Evolutionary conservation across 1,140 invertebrate genomes (phyloP), one percentile per base, ranked within the genome.

Genomic region (Sarcophaga bullata): DNA sequence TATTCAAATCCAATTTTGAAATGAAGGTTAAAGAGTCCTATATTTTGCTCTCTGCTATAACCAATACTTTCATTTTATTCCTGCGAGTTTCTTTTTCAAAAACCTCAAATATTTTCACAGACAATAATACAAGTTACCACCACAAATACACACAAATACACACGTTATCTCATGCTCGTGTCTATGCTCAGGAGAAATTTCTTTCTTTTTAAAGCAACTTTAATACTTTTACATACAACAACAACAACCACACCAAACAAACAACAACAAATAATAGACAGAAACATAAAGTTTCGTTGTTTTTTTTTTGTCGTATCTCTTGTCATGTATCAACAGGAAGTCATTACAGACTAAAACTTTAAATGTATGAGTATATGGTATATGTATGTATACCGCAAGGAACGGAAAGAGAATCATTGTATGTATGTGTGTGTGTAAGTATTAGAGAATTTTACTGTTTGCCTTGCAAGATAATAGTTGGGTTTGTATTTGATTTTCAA

Each of bases 241-340:
- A 37, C 25, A 37, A 37, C 25, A 1, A 37, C 25, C 1, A 37
- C 25, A 37, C 1, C 25, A 37, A n/a, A n/a, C n/a, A n/a, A n/a
- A 37, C 25, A 37, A 37, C 25, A 37, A 37, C 25, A 37, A 37
- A 1, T 2, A 37, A 37, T 37, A 37, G 25, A 37, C 25, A 37
- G 25, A 37, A 37, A 37, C 3, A 68, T 68, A 68, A 68, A 68
- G 62, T 68, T 68, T 37, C 25, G 4, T 37, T n/a, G n/a, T n/a
- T n/a, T n/a, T n/a, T n/a, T n/a, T 37, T 37, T 17, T 17, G 62
- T 17, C 19, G 62, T 68, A 68, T 25, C 17, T 68, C 2, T 68
- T 68, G 62, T n/a, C 54, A 68, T 68, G 62, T 68, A 68, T 68
- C 62, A 68, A 68, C 62, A 68, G 62, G 62, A 68, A 68, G 62